phyloP scores from a whole-genome alignment of 2,888 invertebrate genomes.

The Gastracanthus pulcherrimus region DNA sequence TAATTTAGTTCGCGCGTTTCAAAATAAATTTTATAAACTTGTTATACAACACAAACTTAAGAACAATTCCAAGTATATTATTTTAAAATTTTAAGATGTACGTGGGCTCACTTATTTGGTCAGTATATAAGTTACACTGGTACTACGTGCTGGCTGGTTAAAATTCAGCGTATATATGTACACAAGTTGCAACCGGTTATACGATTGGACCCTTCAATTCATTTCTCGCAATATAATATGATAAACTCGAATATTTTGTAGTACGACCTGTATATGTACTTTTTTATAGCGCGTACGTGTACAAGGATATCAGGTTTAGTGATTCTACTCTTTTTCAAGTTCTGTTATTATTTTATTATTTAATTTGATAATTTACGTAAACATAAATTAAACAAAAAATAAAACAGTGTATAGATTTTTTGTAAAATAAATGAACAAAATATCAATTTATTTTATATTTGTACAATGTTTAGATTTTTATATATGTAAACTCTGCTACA shows the following conservation, averaged over 20 bases:
- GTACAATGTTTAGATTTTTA: too few relatives aligned
- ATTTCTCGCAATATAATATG: conserved; percentile 5
- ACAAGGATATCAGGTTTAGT: neutral
- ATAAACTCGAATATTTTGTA: conserved; percentile 16
- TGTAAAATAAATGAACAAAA: too few relatives aligned
- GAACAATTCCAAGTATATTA: too few relatives aligned
- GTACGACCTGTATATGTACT: neutral
- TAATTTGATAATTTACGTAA: too few relatives aligned
- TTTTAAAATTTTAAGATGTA: neutral
- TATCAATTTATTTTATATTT: too few relatives aligned
- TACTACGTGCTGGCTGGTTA: neutral
- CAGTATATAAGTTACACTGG: neutral
- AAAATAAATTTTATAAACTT: neutral
- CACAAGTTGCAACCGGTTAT: conserved; percentile 21
- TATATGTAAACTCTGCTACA: too few relatives aligned
- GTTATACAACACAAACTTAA: neutral
- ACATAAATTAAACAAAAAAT: too few relatives aligned
- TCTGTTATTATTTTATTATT: too few relatives aligned
- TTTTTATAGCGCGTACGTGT: too few relatives aligned
- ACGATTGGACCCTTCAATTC: conserved; percentile 19
- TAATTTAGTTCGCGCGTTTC: too few relatives aligned
- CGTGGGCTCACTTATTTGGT: conserved; percentile 8
- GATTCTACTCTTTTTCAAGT: too few relatives aligned
- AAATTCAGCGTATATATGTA: conserved; percentile 7
- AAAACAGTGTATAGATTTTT: too few relatives aligned